Evolutionary conservation across 2,113 vertebrate species (phyloP), one percentile per base, ranked within the genome.

Genomic region (Sapajus apella): DNA sequence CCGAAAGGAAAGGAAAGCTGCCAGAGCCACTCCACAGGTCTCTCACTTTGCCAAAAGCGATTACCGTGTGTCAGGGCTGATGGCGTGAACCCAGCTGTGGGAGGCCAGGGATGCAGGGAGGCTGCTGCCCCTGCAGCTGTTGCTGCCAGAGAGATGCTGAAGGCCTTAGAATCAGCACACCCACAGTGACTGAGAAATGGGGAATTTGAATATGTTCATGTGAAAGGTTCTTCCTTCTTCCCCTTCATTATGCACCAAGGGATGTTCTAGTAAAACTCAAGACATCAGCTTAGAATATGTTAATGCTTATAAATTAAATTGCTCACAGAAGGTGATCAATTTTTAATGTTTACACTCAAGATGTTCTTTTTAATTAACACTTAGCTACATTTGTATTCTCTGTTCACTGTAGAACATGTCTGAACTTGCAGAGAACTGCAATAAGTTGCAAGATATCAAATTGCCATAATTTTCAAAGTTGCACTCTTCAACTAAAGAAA

Each of bases 281-380:
- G 97, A 80, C 89, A 97, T 75, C 77, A 75, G 87, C 94, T 97
- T 96, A 43, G 96, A 98, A 97, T 97, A 97, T 85, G 96, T 97
- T 97, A 98, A 97, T 98, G 75, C 37, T 97, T 87, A 96, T 97
- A 97, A 98, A 98, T 98, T 97, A 97, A 97, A 98, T 91, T 91
- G 97, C 88, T 97, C 96, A 96, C 89, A 97, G 97, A 91, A 98
- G 97, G 98, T 97, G 95, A 97, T 98, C 98, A 98, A 97, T 97
- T 96, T 97, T 98, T 98, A 98, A 98, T 98, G 97, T 98, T 98
- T 99, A 98, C 87, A 97, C 89, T 97, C 97, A 95, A 98, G 98
- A 98, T 96, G 95, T 98, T 97, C 98, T 95, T 98, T 97, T 98
- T 97, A 97, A 82, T 98, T 98, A 98, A 97, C 88, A 30, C 97